These are phyloP conservation scores for Blastobasis lacticolella DNA, from an alignment of 2,888 invertebrate genomes.

Conservation along the genomic window DNA sequence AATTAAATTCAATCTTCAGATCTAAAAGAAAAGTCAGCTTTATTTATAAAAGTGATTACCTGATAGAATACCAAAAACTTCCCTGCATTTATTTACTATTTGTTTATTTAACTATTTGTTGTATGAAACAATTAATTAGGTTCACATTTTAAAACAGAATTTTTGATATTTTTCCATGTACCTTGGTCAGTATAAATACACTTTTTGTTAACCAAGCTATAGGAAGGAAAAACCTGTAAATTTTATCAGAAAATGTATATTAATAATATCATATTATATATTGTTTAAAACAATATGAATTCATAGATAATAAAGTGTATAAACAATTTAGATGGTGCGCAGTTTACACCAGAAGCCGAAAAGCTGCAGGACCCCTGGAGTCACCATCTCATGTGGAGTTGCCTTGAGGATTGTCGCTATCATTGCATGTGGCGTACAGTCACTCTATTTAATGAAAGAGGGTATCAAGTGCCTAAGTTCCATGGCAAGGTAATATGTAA, in stretches of 20 bases:
- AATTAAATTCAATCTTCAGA: too few species aligned
- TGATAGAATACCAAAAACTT: too few species aligned
- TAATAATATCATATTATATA: neutral
- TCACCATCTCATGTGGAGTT: slow-evolving; percentile 81
- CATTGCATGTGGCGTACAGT: slow-evolving; percentile 96
- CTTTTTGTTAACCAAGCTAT: neutral
- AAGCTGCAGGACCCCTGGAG: slow-evolving; percentile 35
- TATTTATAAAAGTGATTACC: too few species aligned
- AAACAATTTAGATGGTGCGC: slow-evolving; percentile 22
- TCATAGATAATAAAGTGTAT: neutral
- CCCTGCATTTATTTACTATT: too few species aligned
- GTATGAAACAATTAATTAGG: too few species aligned
- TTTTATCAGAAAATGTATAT: neutral
- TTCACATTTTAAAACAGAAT: too few species aligned
- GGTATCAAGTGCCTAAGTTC: slow-evolving; percentile 89
- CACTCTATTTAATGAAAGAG: slow-evolving; percentile 79
- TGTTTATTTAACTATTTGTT: too few species aligned
- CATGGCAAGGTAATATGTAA: slow-evolving; percentile 88
- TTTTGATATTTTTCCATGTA: too few species aligned
- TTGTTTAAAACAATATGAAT: neutral
- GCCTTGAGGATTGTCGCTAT: slow-evolving; percentile 91
- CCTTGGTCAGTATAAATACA: too few species aligned
- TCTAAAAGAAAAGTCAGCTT: too few species aligned
- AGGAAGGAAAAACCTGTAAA: neutral
- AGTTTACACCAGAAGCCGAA: slow-evolving; percentile 24